phyloP scores from a whole-genome alignment of 2,113 vertebrate genomes.

The Himantopus leucocephalus region DNA sequence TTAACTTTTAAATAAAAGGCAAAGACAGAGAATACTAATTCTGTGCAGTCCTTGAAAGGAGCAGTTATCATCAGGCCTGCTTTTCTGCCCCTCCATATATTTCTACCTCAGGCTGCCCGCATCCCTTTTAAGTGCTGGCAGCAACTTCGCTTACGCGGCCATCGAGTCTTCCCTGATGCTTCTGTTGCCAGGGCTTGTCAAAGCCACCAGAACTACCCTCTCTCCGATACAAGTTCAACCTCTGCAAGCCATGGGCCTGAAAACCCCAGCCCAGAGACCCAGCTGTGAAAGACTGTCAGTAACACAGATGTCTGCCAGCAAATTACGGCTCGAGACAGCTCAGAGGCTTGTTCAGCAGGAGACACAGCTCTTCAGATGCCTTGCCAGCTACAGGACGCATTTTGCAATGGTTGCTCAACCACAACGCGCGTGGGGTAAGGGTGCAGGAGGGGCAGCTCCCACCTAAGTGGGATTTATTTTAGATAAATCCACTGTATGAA shows the following conservation, averaged over 20 bases:
- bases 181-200: not conserved
- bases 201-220: not conserved
- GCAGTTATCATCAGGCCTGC: not conserved
- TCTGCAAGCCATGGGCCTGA: not conserved
- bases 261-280: slow-evolving; percentile 23
- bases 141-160: not conserved
- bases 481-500: not conserved
- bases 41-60: not conserved
- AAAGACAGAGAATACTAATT: not conserved
- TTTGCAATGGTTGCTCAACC: not conserved
- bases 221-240: not conserved
- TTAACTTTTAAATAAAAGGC: not conserved
- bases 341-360: not conserved
- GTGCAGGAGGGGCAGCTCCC: not conserved
- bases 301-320: slow-evolving; percentile 58
- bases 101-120: not conserved
- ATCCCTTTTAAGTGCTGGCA: not conserved
- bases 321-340: slow-evolving; percentile 29
- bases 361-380: slow-evolving; percentile 11
- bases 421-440: not conserved
- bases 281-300: slow-evolving; percentile 50
- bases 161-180: not conserved
- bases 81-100: accelerated
- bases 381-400: not conserved
- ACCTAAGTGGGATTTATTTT: not conserved